A percentile compares a stretch with the other conserved stretches of the same genome.
phyloP scores from a whole-genome alignment of 2,888 invertebrate species.

The Fragum sueziense region DNA sequence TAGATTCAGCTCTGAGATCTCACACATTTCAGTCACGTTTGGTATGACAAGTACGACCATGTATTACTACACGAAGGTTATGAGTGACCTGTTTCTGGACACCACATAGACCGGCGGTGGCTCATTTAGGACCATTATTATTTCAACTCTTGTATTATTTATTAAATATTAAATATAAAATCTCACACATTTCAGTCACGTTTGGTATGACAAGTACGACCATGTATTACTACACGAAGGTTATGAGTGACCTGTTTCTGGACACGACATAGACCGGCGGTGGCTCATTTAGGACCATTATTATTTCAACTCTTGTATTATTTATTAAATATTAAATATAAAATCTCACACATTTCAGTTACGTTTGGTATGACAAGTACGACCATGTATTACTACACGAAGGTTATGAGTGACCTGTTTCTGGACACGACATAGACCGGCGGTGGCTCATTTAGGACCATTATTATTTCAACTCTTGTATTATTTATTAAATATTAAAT shows the following conservation, averaged over 20 bases:
- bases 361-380: conserved; percentile 85
- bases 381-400: conserved; percentile 86
- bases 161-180: no score
- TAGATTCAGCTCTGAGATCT: no score
- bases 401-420: conserved; percentile 85
- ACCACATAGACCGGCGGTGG: conserved; percentile 79
- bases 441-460: conserved; percentile 76
- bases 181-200: conserved; percentile 84
- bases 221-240: conserved; percentile 86
- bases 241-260: conserved; percentile 85
- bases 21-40: conserved; percentile 84
- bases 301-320: no score
- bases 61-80: conserved; percentile 86
- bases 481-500: no score
- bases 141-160: no score
- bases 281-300: conserved; percentile 78
- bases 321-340: no score
- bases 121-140: conserved; percentile 78
- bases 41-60: conserved; percentile 85
- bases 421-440: conserved; percentile 82
- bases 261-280: conserved; percentile 81
- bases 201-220: conserved; percentile 85
- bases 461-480: no score
- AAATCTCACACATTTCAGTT: no score
- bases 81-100: conserved; percentile 85